These are phyloP conservation scores for Meiosimyza platycephala DNA, from an alignment of 2,888 invertebrate species.

Conservation along the genomic window DNA sequence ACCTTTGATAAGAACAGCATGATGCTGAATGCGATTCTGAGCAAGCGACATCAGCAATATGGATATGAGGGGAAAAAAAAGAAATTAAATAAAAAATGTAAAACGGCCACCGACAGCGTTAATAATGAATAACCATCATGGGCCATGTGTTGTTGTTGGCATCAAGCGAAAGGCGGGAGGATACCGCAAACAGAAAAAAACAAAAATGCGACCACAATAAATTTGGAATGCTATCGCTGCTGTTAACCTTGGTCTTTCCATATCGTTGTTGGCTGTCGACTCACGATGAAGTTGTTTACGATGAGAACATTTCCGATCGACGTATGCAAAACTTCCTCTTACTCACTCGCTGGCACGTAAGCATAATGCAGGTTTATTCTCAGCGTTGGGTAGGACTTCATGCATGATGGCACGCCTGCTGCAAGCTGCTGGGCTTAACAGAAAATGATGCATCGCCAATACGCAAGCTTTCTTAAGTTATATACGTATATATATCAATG, in stretches of 20 bases:
- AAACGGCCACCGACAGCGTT: constrained; percentile 29
- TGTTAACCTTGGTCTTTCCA: neutral
- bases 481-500: no score
- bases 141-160: neutral
- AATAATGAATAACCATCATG: constrained; percentile 1
- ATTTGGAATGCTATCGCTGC: constrained; percentile 14
- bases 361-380: neutral
- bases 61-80: constrained; percentile 18
- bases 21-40: constrained; percentile 25
- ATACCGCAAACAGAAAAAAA: neutral
- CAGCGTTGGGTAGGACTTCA: neutral
- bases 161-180: neutral
- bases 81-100: constrained; percentile 6
- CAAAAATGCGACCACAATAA: constrained; percentile 15
- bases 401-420: neutral
- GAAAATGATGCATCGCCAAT: constrained; percentile 7
- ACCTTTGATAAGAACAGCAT: constrained; percentile 13
- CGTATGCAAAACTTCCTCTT: neutral
- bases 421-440: no score
- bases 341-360: neutral
- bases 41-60: constrained; percentile 15
- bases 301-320: constrained; percentile 12
- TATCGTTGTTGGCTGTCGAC: constrained; percentile 6
- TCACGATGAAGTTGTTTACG: neutral
- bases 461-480: neutral